phyloP scores from a whole-genome alignment of 2,113 vertebrate genomes.

The Indicator indicator region DNA sequence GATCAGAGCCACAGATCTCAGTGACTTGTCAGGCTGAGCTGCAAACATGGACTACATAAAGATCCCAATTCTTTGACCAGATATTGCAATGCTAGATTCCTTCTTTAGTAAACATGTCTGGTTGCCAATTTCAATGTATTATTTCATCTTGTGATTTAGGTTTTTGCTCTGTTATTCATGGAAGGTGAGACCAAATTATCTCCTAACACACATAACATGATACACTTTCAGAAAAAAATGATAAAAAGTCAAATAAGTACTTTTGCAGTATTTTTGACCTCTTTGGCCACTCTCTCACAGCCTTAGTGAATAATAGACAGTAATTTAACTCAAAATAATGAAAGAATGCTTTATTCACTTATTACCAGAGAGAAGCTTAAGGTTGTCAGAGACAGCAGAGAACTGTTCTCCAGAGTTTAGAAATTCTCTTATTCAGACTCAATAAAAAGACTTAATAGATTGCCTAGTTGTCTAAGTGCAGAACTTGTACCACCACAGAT shows the following conservation, averaged over 20 bases:
- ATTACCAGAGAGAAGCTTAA: neutral
- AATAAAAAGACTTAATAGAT: neutral
- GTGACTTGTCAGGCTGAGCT: neutral
- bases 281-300: neutral
- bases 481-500: neutral
- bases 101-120: neutral
- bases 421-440: neutral
- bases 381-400: neutral
- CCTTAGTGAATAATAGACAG: neutral
- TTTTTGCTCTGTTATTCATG: neutral
- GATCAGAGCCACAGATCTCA: constrained; percentile 4
- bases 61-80: neutral
- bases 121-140: neutral
- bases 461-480: neutral
- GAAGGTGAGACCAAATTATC: neutral
- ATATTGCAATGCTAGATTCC: neutral
- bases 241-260: neutral
- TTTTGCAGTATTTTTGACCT: neutral
- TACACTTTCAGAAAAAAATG: neutral
- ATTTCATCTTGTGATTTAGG: neutral
- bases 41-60: neutral
- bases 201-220: neutral
- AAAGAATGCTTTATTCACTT: neutral
- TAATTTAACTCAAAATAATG: neutral
- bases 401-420: neutral